These are phyloP conservation scores for Meiosimyza platycephala DNA, from an alignment of 2,888 invertebrate genomes.

Conservation along the genomic window DNA sequence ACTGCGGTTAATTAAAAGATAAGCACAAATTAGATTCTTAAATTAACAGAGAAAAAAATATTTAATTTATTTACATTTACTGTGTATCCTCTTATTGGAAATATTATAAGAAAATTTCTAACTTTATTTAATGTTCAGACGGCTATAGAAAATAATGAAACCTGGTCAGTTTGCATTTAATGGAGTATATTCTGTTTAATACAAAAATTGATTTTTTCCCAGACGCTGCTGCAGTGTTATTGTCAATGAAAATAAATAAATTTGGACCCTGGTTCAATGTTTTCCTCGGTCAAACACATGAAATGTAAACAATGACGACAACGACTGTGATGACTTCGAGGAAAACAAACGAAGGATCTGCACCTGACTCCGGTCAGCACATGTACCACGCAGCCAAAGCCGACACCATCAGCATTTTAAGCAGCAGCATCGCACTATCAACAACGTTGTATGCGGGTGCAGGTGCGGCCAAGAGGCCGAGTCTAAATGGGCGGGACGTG, in stretches of 20 bases:
- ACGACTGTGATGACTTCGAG: neutral
- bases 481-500: slow-evolving; percentile 40
- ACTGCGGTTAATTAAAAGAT: no score
- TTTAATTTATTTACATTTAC: no score
- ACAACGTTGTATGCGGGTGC: neutral
- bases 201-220: no score
- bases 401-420: slow-evolving; percentile 34
- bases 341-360: slow-evolving; percentile 26
- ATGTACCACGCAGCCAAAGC: neutral
- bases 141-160: no score
- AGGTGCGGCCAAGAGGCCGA: slow-evolving; percentile 6
- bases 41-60: no score
- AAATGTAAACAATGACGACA: slow-evolving; percentile 30
- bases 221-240: neutral
- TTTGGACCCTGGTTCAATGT: slow-evolving; percentile 31
- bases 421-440: slow-evolving; percentile 3
- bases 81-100: no score
- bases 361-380: slow-evolving; percentile 27
- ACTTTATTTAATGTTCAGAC: no score
- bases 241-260: slow-evolving; percentile 24
- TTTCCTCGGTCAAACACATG: slow-evolving; percentile 26
- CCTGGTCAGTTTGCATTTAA: no score
- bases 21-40: no score
- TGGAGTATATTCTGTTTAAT: no score
- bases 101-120: no score